Evolutionary conservation across 2,113 vertebrate species (phyloP).

Genomic region (Trematocara macrostoma): DNA sequence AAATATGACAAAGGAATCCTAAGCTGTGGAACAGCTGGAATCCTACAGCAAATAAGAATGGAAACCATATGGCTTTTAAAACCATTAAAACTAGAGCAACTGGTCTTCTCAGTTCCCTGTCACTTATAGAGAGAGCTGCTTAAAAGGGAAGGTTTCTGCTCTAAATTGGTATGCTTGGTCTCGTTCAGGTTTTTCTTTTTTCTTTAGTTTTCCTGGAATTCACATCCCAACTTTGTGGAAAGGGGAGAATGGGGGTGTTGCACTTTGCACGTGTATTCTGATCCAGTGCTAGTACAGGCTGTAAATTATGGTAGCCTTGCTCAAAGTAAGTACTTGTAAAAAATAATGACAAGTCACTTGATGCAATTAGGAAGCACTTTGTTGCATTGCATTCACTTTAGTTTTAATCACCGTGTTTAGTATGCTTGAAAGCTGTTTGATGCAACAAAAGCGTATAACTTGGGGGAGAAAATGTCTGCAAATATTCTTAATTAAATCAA

Average conservation of each 20-base stretch:
- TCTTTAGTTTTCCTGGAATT: not conserved
- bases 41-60: not conserved
- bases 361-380: not conserved
- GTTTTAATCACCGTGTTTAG: too few species aligned
- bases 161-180: not conserved
- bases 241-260: not conserved
- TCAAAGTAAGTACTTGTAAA: not conserved
- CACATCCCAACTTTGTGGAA: not conserved
- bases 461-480: not conserved
- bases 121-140: not conserved
- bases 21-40: not conserved
- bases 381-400: not conserved
- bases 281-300: not conserved
- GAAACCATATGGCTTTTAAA: not conserved
- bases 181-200: too few species aligned
- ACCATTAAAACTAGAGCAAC: not conserved
- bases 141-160: not conserved
- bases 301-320: not conserved
- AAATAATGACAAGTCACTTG: not conserved
- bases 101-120: accelerated
- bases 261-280: not conserved
- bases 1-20: not conserved
- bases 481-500: not conserved
- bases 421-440: not conserved
- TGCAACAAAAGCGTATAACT: not conserved